These are phyloP conservation scores for Eurosta solidaginis DNA, from an alignment of 1,140 invertebrate genomes.

Conservation along the genomic window DNA sequence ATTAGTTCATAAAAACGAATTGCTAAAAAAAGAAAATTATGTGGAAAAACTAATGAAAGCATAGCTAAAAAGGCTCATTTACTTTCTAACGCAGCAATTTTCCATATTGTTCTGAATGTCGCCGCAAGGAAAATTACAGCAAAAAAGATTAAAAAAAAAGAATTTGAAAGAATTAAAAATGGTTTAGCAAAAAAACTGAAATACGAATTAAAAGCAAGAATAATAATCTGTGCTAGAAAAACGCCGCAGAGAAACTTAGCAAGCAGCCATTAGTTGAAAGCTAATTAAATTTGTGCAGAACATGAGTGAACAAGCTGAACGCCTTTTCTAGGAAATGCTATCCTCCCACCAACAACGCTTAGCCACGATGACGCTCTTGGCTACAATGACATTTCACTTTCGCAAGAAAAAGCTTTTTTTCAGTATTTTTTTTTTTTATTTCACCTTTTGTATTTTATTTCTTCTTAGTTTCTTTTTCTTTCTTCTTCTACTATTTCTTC, in stretches of 20 bases:
- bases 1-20: not conserved
- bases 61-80: not conserved
- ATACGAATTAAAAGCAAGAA: not conserved
- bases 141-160: not conserved
- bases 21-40: not conserved
- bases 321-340: not conserved
- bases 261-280: constrained; percentile 23
- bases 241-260: constrained; percentile 10
- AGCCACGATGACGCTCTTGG: not conserved
- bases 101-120: not conserved
- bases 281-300: constrained; percentile 29
- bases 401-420: not conserved
- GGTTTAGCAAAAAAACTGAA: too few species aligned
- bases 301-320: not conserved
- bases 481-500: too few species aligned
- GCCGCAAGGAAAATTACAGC: not conserved
- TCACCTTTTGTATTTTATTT: not conserved
- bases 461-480: not conserved
- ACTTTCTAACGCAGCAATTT: constrained; percentile 18
- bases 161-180: not conserved
- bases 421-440: not conserved
- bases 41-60: not conserved
- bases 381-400: constrained; percentile 20
- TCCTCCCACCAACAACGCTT: too few species aligned
- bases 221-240: not conserved